Base-by-base conservation (phyloP, 1,140 invertebrate species). In the Trichonephila clavata region DNA sequence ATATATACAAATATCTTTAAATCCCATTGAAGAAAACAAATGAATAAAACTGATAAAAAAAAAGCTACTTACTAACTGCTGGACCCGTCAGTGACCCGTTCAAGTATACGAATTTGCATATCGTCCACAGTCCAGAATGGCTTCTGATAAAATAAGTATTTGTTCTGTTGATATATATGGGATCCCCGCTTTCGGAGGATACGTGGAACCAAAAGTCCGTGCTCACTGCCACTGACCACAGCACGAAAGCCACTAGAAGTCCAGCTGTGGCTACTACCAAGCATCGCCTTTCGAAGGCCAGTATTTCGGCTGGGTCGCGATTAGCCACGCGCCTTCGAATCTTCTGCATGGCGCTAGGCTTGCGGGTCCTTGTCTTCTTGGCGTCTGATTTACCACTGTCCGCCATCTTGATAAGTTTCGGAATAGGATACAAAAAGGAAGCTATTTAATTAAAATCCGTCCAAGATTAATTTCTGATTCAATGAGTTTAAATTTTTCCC, bases 191-290 rank as follows among this genome's bases (percentile, higher is more conserved):
- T 96, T 93, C 96, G 94, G 60, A 94, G 94, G 86, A 7, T 1
- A 98, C 96, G 24, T 96, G 96, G 88, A 97, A 97, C 98, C 97
- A 98, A 95, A 97, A 97, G 95, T 97, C 97, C 2, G 97, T 98
- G 71, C 97, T 97, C 84, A 98, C 97, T 24, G 98, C 97, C 1
- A 97, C 95, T 13, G 97, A 97, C 98, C 98, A 98, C 2, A 98
- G 95, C 77, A 97, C 96, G 0, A 97, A 96, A 1, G 97, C 97
- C 0, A 98, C 81, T 1, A 97, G 97, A 18, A 97, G 20, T 3
- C 81, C 92, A 16, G 39, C 87, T 0, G 89, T 94, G 13, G 90
- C 94, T 1, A 50, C 94, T 24, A 86, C 71, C 24, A 90, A 50
- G 13, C 71, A 39, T 1, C 89, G 50, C 32, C 63, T 39, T 27